Base-by-base conservation (phyloP, 2,888 invertebrate genomes). In the Drosophila aldrichi region DNA sequence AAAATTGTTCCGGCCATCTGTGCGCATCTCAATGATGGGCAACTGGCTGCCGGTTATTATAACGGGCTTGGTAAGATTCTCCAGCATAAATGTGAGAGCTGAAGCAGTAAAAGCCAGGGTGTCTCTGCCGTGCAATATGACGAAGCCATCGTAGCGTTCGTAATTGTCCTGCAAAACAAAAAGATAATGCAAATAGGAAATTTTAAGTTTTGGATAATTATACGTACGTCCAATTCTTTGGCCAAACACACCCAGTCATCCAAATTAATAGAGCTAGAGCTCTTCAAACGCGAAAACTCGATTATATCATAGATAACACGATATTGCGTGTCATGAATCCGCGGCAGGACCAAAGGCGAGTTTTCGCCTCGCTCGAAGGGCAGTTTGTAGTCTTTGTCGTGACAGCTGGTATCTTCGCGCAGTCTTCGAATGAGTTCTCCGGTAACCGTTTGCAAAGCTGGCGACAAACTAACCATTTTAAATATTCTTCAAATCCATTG, bases 41-140 rank as follows among this genome's bases (percentile, higher is more conserved):
- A 98, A 96, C 96, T 97, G 98, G 8, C 98, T 96, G 20, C 99
- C 99, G 9, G 99, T 99, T 41, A 99, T 93, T 25, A 99, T 95
- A 12, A 99, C 96, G 2, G 97, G 96, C 92, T 99, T 99, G 9
- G 97, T 96, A 1, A 99, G 95, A 83, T 98, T 96, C 91, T 99
- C 98, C 88, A 99, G 94, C 97, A 99, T 98, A 92, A 98, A 99
- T 0, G 98, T 98, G 1, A 99, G 93, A 0, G 98, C 98, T 0
- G 98, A 98, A 0, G 99, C 97, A 0, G 99, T 98, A 92, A 98
- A 99, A 10, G 97, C 96, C 87, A 99, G 94, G 0, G 99, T 99
- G 91, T 99, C 99, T 0, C 98, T 99, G 0, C 99, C 99, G 91
- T 99, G 99, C 0, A 99, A 94, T 1, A 99, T 95, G 0, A 99